A percentile compares a stretch with the other conserved stretches of the same genome.
These are phyloP conservation scores for Idris sp. DNA, from an alignment of 1,140 invertebrate species.

Conservation along the genomic window DNA sequence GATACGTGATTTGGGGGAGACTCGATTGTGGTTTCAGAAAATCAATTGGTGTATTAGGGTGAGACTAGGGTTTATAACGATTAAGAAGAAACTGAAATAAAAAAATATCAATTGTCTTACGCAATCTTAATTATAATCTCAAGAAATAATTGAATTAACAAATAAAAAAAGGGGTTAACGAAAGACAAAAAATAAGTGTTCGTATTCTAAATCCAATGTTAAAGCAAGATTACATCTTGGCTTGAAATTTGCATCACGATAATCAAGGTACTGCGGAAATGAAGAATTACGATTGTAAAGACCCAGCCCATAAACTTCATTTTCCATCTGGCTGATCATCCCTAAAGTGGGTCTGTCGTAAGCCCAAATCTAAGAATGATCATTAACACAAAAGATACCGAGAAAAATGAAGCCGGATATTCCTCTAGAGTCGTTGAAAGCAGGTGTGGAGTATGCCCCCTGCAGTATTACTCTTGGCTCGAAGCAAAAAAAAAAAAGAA, in stretches of 20 bases:
- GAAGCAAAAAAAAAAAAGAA: slow-evolving; percentile 9
- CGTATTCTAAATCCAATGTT: neutral
- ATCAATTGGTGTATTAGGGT: slow-evolving; percentile 35
- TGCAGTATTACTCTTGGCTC: slow-evolving; percentile 12
- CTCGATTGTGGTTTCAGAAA: slow-evolving; percentile 24
- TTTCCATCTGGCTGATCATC: slow-evolving; percentile 58
- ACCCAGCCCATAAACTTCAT: slow-evolving; percentile 57
- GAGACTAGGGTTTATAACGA: neutral
- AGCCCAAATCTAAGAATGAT: slow-evolving; percentile 57
- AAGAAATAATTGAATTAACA: too few species aligned
- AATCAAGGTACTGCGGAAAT: slow-evolving; percentile 38
- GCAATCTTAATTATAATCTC: too few species aligned
- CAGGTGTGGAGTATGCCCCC: slow-evolving; percentile 48
- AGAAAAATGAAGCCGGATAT: slow-evolving; percentile 42
- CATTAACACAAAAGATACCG: slow-evolving; percentile 58
- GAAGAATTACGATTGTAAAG: slow-evolving; percentile 56
- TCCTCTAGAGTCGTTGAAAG: slow-evolving; percentile 56
- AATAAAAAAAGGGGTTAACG: neutral
- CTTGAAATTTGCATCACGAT: slow-evolving; percentile 28
- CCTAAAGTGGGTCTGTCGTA: slow-evolving; percentile 60
- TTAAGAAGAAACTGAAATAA: neutral
- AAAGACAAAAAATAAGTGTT: too few species aligned
- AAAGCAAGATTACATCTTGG: slow-evolving; percentile 21
- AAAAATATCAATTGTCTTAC: neutral
- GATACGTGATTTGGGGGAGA: too few species aligned